phyloP scores from a whole-genome alignment of 92 coral and sea anemone species.

The Phenganax marumi region DNA sequence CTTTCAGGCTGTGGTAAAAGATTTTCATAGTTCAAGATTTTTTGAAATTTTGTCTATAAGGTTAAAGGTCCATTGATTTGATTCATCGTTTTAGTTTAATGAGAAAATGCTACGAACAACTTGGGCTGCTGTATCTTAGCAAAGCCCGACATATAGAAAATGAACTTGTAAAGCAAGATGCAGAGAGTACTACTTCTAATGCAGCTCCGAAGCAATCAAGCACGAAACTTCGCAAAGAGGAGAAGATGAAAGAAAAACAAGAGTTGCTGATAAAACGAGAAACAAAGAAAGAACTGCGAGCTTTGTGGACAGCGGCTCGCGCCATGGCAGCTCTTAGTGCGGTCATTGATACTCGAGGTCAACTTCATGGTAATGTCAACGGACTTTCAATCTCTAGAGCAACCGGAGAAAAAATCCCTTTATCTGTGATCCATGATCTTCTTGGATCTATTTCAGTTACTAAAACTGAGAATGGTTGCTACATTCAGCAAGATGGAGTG shows the following conservation, averaged over 20 bases:
- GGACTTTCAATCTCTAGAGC: constrained; percentile 65
- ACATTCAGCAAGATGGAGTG: constrained; percentile 64
- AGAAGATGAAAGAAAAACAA: constrained; percentile 58
- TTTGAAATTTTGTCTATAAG: too few species aligned
- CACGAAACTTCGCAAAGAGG: constrained; percentile 54
- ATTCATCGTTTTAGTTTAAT: constrained; percentile 60
- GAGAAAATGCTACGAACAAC: constrained; percentile 86
- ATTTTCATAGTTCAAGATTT: background rate
- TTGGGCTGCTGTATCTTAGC: constrained; percentile 62
- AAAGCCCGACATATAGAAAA: constrained; percentile 50
- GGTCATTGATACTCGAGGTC: constrained; percentile 68
- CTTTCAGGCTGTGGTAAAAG: background rate
- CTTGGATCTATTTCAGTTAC: constrained; percentile 86
- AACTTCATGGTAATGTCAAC: constrained; percentile 77
- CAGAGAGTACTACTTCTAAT: constrained; percentile 27
- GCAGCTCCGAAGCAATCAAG: constrained; percentile 36
- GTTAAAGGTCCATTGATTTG: too few species aligned
- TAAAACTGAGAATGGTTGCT: constrained; percentile 48
- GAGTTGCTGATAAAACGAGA: constrained; percentile 41
- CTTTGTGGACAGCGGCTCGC: constrained; percentile 82
- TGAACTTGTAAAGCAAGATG: constrained; percentile 22
- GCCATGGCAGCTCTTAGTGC: constrained; percentile 73
- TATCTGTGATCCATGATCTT: constrained; percentile 77
- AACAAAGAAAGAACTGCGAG: constrained; percentile 63
- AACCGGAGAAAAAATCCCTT: constrained; percentile 74